Evolutionary conservation across 2,888 invertebrate species (phyloP).

Genomic region (Pristionchus entomophagus): DNA sequence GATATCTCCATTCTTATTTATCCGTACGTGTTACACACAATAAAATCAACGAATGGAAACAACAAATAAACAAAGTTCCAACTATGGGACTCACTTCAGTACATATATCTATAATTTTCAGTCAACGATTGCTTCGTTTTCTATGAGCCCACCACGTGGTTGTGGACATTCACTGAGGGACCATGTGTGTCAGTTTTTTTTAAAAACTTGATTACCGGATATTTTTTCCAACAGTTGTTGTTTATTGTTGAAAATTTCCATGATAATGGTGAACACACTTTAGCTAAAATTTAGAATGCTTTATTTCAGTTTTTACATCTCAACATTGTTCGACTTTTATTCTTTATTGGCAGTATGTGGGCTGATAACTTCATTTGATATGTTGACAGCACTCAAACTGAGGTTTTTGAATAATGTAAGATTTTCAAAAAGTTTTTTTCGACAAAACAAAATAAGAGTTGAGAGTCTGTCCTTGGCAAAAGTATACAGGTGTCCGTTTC

Average conservation of each 20-base stretch:
- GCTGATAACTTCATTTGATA: constrained; percentile 54
- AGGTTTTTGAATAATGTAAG: constrained; percentile 11
- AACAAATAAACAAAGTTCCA: too few species aligned
- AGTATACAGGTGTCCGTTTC: neutral
- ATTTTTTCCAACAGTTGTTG: neutral
- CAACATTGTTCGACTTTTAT: constrained; percentile 56
- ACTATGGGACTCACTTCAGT: too few species aligned
- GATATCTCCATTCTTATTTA: too few species aligned
- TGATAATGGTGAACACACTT: too few species aligned
- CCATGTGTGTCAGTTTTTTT: neutral
- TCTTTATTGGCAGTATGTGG: constrained; percentile 55
- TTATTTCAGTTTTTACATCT: constrained; percentile 23
- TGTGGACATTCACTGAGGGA: constrained; percentile 52
- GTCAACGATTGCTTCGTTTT: constrained; percentile 52
- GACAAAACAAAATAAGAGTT: too few species aligned
- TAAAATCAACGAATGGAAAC: too few species aligned
- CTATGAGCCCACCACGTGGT: constrained; percentile 53
- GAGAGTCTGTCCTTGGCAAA: too few species aligned
- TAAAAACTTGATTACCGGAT: too few species aligned
- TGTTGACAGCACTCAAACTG: constrained; percentile 48
- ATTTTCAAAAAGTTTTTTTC: too few species aligned
- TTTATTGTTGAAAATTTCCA: too few species aligned
- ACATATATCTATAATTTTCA: neutral
- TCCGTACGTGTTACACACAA: too few species aligned
- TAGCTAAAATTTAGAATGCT: too few species aligned